Evolutionary conservation across 2,113 vertebrate genomes (phyloP), one percentile per base, ranked within the genome.

Genomic region (Otolemur garnettii): DNA sequence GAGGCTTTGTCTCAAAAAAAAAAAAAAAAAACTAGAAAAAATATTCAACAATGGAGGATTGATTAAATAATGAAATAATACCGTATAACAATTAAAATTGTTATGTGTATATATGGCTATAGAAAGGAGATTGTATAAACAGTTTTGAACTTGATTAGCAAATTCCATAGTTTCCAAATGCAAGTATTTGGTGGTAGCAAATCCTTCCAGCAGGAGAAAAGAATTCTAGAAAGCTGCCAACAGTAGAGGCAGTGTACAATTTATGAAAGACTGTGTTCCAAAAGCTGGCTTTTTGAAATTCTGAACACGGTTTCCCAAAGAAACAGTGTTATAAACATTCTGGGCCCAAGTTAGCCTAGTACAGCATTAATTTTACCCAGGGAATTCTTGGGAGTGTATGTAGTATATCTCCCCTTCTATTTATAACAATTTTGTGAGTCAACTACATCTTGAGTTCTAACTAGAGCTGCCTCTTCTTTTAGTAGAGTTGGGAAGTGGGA

Each of bases 211-310:
- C 17, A 68, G 38, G 26, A 84, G 38, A 92, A 60, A 84, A 66
- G 59, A 85, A 64, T 94, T 72, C 45, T 60, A 79, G 87, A 87
- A 64, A 35, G 22, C 68, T 87, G 33, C 62, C 86, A 86, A 28
- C 55, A 78, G 22, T 64, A 42, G 33, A 93, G 64, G 33, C 69
- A 87, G 50, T 74, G 13, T 87, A 42, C 71, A 87, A 26, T 83
- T 42, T 84, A 72, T 83, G 91, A 57, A 87, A 79, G 68, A 60
- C 74, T 91, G 66, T 84, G 59, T 84, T 82, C 42, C 33, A 45
- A 79, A 86, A 86, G 21, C 71, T 88, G 21, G 24, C 84, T 89
- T 8, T 91, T 96, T 93, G 84, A 93, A 96, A 69, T 95, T 75
- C 68, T 83, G 35, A 85, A 33, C 62, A 81, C 72, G 53, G 82